phyloP scores from a whole-genome alignment of 2,113 vertebrate species.

The Pan paniscus region DNA sequence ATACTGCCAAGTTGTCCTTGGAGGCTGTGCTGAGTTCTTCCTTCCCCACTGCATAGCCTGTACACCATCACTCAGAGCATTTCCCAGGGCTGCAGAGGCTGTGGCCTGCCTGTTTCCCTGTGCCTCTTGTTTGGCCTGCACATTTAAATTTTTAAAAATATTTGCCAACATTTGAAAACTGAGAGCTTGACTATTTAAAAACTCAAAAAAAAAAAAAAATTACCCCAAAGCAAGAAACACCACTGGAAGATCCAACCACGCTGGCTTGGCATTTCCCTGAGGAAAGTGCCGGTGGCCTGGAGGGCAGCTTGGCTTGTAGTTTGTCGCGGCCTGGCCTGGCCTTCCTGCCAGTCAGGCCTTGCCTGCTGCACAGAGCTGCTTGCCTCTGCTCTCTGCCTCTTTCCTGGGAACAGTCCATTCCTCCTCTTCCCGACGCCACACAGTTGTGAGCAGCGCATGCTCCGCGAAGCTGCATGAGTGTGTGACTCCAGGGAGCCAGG shows the following conservation, averaged over 20 bases:
- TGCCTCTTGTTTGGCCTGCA: rapidly evolving
- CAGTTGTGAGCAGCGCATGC: background rate
- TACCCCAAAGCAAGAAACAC: background rate
- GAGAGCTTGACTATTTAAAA: background rate
- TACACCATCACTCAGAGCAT: no score
- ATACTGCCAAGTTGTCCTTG: no score
- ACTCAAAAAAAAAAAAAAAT: background rate
- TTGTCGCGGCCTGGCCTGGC: no score
- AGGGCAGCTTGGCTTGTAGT: background rate
- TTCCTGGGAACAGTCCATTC: rapidly evolving
- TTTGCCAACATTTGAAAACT: background rate
- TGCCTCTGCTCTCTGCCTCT: no score
- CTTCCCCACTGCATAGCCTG: rapidly evolving
- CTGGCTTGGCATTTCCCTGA: rapidly evolving
- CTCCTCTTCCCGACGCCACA: rapidly evolving
- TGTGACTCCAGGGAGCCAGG: background rate
- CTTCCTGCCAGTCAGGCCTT: no score
- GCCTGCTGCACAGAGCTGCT: rapidly evolving
- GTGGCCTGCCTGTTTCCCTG: rapidly evolving
- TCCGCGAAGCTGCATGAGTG: background rate
- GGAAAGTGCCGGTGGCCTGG: rapidly evolving
- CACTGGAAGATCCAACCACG: rapidly evolving
- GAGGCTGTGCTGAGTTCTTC: rapidly evolving
- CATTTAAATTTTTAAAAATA: background rate
- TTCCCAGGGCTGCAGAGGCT: background rate